Evolutionary conservation across 2,888 invertebrate species (phyloP).

Genomic region (Rhagonycha fulva): DNA sequence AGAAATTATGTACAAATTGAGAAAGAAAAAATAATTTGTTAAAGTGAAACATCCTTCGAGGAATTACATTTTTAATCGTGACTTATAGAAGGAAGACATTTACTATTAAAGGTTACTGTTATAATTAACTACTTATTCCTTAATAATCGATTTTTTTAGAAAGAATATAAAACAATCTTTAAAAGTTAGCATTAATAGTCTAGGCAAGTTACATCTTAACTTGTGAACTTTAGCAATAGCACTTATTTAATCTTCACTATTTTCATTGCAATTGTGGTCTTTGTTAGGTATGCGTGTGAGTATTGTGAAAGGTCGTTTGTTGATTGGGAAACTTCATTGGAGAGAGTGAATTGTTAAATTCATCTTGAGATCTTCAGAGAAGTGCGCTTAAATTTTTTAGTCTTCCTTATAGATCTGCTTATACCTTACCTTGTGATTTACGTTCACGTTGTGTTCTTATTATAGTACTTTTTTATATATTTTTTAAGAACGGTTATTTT

Average conservation of each 20-base stretch:
- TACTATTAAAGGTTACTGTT: slow-evolving; percentile 8
- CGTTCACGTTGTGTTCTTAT: background rate
- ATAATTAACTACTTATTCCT: slow-evolving; percentile 3
- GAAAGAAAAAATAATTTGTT: background rate
- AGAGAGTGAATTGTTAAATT: slow-evolving; percentile 48
- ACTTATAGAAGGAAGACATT: background rate
- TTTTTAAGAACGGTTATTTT: background rate
- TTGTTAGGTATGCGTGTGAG: slow-evolving; percentile 45
- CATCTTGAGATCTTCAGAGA: slow-evolving; percentile 47
- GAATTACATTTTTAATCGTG: background rate
- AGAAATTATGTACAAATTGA: background rate
- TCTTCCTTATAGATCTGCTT: slow-evolving; percentile 33
- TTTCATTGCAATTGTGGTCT: slow-evolving; percentile 38
- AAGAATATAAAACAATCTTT: slow-evolving; percentile 17
- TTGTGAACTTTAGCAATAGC: slow-evolving; percentile 34
- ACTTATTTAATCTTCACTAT: slow-evolving; percentile 30
- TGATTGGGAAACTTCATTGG: slow-evolving; percentile 45
- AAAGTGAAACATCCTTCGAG: background rate
- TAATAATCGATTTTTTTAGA: slow-evolving; percentile 22
- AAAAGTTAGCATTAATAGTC: slow-evolving; percentile 20
- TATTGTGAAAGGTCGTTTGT: slow-evolving; percentile 47
- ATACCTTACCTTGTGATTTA: slow-evolving; percentile 10
- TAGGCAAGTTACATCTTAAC: slow-evolving; percentile 27
- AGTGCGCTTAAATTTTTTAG: slow-evolving; percentile 40
- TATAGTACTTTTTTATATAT: background rate